Evolutionary conservation across 2,113 vertebrate genomes (phyloP), one percentile per base, ranked within the genome.

Genomic region (Scatophagus argus): DNA sequence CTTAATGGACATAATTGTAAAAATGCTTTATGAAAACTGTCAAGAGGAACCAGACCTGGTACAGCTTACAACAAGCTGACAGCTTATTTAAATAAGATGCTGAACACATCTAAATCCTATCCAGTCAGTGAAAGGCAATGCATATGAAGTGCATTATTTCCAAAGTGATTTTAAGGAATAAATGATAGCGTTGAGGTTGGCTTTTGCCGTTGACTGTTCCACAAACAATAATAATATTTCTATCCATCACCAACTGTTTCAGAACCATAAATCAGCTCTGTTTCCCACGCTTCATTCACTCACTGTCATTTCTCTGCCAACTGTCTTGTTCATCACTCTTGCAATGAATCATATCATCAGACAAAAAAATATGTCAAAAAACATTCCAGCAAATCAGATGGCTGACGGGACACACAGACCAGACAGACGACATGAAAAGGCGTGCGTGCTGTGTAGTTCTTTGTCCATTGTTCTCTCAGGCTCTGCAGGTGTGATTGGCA

Each of bases 1-100:
- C 88, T 90, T 88, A 91, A 90, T 82, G 66, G 80, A 83, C 82
- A 85, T 80, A 75, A 86, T 80, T 86, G 59, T 75, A 73, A 84
- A 87, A 88, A 85, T 52, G 44, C 67, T 78, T 85, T 75, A 70
- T 83, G 76, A 79, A 89, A 86, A 74, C 41, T 82, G 88, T 87
- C 81, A 81, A 32, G 61, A 64, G 65, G 61, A 83, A 83, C 52
- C 55, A 60, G 82, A 75, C 55, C 64, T 81, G 68, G 39, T 59
- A 59, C 67, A 62, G 72, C 70, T 86, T 55, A 86, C 82, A 73
- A 79, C 82, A 74, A 68, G 61, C 82, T 68, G 80, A 84, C 78
- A 84, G 61, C 69, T 85, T 87, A 87, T 90, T 88, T 46, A 87
- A 85, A 89, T 89, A 80, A 88, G 83, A 84, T 74, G 76, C 72